Evolutionary conservation across 1,140 invertebrate genomes (phyloP).

Genomic region (Nomia melanderi): DNA sequence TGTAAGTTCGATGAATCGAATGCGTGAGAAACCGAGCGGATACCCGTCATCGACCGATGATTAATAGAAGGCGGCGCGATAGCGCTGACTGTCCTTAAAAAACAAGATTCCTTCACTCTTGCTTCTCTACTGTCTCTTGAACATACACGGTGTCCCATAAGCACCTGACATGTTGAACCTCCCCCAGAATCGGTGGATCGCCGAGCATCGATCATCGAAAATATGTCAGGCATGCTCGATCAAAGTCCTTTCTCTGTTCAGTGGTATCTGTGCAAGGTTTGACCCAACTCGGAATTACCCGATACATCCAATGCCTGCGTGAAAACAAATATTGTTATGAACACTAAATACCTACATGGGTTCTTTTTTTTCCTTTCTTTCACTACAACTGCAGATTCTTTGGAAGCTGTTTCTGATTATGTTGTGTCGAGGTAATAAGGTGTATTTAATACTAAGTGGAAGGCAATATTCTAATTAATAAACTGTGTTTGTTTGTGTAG

Average conservation of each 20-base stretch:
- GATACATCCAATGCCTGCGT: background rate
- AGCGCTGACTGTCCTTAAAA: slow-evolving; percentile 49
- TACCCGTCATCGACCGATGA: slow-evolving; percentile 62
- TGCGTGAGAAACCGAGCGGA: slow-evolving; percentile 60
- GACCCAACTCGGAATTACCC: slow-evolving; percentile 3
- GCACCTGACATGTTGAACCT: slow-evolving; percentile 53
- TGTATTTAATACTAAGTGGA: no score
- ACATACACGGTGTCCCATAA: slow-evolving; percentile 61
- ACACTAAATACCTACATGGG: background rate
- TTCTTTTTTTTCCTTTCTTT: no score
- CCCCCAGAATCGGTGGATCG: slow-evolving; percentile 49
- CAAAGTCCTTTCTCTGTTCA: slow-evolving; percentile 28
- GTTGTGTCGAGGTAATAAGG: no score
- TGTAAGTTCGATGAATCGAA: slow-evolving; percentile 52
- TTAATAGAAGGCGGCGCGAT: slow-evolving; percentile 66
- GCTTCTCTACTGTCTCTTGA: slow-evolving; percentile 27
- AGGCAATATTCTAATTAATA: no score
- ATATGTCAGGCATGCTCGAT: slow-evolving; percentile 55
- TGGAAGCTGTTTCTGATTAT: no score
- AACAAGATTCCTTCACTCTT: slow-evolving; percentile 52
- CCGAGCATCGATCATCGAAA: slow-evolving; percentile 64
- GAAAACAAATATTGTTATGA: background rate
- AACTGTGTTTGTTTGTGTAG: no score
- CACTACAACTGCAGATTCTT: no score
- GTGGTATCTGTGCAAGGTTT: slow-evolving; percentile 8